Conservation (phyloP, 2,113 vertebrate genomes). For the Numida meleagris region DNA sequence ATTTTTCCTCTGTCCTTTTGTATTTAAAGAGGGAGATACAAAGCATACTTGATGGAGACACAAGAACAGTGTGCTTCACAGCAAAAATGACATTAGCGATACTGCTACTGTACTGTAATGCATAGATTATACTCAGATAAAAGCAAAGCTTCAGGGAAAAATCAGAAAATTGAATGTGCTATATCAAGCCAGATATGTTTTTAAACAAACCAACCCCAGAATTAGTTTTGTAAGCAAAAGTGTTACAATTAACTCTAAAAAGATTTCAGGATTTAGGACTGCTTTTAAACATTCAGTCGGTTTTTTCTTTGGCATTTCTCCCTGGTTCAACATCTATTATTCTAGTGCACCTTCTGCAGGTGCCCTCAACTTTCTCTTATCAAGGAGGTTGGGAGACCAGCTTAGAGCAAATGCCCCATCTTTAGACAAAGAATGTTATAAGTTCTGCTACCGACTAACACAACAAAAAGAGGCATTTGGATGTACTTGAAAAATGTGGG, state of each 20-base stretch:
- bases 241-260: background rate
- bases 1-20: background rate
- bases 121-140: background rate
- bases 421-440: background rate
- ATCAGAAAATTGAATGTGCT: background rate
- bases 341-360: background rate
- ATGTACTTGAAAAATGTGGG: background rate
- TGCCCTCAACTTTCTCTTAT: background rate
- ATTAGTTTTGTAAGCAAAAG: background rate
- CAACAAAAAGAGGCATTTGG: background rate
- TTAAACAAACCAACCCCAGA: background rate
- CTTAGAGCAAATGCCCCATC: background rate
- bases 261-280: background rate
- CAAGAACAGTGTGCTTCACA: background rate
- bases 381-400: background rate
- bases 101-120: background rate
- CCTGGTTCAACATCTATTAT: background rate
- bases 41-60: background rate
- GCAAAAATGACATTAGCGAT: background rate
- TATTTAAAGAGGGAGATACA: background rate
- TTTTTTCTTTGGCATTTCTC: background rate
- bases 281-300: background rate
- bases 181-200: background rate
- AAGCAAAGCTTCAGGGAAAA: background rate
- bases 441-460: background rate